phyloP scores from a whole-genome alignment of 2,888 invertebrate species.

The Lepetodrilus schrolli region DNA sequence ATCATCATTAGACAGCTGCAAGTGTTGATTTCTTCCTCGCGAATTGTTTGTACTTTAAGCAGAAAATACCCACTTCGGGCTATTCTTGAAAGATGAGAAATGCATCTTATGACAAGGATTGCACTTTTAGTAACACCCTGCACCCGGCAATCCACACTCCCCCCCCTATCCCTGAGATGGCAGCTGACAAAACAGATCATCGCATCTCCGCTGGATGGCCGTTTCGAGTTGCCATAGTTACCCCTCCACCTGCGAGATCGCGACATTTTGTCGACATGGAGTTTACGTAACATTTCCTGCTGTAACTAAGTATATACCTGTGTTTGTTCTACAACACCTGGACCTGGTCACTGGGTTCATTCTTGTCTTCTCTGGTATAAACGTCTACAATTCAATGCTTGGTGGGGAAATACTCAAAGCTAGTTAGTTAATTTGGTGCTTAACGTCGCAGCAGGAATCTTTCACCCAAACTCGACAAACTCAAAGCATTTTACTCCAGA shows the following conservation, averaged over 20 bases:
- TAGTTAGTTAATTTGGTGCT: no score
- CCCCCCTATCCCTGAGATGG: background rate
- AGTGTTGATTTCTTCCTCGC: background rate
- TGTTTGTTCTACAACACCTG: no score
- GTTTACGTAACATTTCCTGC: background rate
- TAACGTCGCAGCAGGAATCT: no score
- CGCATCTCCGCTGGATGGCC: background rate
- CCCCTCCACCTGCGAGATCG: background rate
- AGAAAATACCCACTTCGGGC: background rate
- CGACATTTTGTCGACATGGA: background rate
- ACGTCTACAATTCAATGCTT: no score
- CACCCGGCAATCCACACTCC: background rate
- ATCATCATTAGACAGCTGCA: no score
- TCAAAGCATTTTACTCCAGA: no score
- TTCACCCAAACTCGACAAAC: no score
- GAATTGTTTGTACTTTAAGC: background rate
- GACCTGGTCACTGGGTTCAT: no score
- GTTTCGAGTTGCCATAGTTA: background rate
- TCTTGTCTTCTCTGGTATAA: no score
- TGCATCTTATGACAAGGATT: background rate
- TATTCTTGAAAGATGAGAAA: background rate
- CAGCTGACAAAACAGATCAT: background rate
- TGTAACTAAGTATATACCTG: no score
- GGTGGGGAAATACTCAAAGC: no score
- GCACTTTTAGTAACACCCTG: no score